phyloP scores from a whole-genome alignment of 64 coral and sea anemone species.

The Montipora capricornis region DNA sequence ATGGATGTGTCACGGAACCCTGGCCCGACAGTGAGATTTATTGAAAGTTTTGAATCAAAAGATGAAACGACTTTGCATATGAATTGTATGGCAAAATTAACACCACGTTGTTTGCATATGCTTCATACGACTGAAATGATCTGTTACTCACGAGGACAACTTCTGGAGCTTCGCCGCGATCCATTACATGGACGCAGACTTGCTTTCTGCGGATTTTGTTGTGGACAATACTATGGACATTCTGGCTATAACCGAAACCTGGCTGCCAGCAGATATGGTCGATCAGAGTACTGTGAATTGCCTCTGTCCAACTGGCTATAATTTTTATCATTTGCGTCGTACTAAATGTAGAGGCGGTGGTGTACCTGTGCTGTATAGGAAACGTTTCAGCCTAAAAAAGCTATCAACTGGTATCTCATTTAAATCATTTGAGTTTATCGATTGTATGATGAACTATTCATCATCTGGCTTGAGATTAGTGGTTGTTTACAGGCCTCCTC shows the following conservation, averaged over 20 bases:
- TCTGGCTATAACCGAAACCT: background rate
- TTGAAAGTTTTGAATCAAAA: too few species aligned
- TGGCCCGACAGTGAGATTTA: too few species aligned
- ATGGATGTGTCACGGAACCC: too few species aligned
- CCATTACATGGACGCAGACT: too few species aligned
- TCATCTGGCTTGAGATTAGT: background rate
- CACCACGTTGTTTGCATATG: too few species aligned
- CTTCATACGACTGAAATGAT: too few species aligned
- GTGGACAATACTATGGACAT: slow-evolving; percentile 4
- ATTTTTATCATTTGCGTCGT: slow-evolving; percentile 46
- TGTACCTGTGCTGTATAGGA: slow-evolving; percentile 59
- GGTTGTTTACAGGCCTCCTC: slow-evolving; percentile 49
- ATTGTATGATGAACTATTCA: slow-evolving; percentile 27
- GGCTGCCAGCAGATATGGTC: background rate
- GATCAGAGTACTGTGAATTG: slow-evolving; percentile 12
- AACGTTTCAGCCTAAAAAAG: slow-evolving; percentile 36
- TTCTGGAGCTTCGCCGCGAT: too few species aligned
- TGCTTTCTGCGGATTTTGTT: background rate
- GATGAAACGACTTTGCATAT: too few species aligned
- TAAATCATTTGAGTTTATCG: slow-evolving; percentile 74
- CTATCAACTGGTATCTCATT: slow-evolving; percentile 10
- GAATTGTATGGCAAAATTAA: too few species aligned
- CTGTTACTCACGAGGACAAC: too few species aligned
- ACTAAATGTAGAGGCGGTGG: slow-evolving; percentile 45
- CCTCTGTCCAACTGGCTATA: slow-evolving; percentile 63